Percentiles rank a stretch among this genome's conserved stretches.
Conservation (phyloP, 2,797 vertebrate species). For the Manis pentadactyla region DNA sequence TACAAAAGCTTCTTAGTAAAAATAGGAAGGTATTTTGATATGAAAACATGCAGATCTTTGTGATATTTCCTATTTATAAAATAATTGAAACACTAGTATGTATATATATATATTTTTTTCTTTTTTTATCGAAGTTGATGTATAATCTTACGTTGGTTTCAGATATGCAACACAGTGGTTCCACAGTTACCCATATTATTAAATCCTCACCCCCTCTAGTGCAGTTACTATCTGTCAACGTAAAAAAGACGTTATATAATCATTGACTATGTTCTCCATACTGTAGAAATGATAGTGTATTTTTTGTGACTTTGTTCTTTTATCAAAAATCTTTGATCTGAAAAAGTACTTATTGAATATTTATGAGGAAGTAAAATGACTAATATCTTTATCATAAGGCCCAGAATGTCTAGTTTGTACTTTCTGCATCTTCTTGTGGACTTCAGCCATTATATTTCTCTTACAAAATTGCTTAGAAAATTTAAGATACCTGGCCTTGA, state of each 20-base stretch:
- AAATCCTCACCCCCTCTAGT: too few relatives aligned
- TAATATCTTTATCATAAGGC: neutral
- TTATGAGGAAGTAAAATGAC: neutral
- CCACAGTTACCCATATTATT: too few relatives aligned
- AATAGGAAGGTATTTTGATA: slow-evolving; percentile 13
- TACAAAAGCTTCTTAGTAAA: slow-evolving; percentile 13
- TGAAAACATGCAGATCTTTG: neutral
- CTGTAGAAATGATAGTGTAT: too few relatives aligned
- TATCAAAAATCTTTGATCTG: neutral
- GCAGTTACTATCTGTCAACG: too few relatives aligned
- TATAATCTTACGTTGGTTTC: too few relatives aligned
- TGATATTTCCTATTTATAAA: neutral
- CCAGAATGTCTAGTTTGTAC: neutral
- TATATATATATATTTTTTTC: neutral
- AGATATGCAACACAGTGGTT: too few relatives aligned
- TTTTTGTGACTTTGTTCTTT: neutral
- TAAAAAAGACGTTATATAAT: too few relatives aligned
- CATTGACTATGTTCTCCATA: too few relatives aligned
- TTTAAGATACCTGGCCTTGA: neutral
- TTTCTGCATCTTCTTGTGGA: neutral
- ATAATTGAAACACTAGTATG: neutral
- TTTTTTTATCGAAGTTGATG: too few relatives aligned
- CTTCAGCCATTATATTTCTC: neutral
- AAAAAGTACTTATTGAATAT: slow-evolving; percentile 14
- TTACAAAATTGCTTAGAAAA: neutral